These are phyloP conservation scores for Hoplodrina ambigua DNA, from an alignment of 2,888 invertebrate species.

Conservation along the genomic window DNA sequence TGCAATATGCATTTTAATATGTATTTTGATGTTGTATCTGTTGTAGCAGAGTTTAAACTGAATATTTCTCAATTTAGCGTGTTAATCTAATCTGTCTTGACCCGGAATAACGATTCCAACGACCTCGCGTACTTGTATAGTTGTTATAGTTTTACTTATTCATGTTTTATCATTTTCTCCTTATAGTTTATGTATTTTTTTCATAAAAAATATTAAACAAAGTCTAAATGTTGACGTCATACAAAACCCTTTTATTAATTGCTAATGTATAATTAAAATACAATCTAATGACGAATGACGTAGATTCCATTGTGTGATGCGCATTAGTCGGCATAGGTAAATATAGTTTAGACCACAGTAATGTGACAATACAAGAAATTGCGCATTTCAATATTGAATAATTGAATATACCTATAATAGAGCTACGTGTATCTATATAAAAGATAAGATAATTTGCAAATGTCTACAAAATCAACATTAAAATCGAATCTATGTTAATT, in stretches of 20 bases:
- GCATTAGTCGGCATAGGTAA: slow-evolving; percentile 36
- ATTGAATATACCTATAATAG: slow-evolving; percentile 72
- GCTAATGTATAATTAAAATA: slow-evolving; percentile 27
- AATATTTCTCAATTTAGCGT: slow-evolving; percentile 57
- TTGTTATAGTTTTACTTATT: slow-evolving; percentile 28
- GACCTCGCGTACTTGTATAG: slow-evolving; percentile 41
- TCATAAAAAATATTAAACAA: not conserved
- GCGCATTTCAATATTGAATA: slow-evolving; percentile 72
- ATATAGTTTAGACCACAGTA: slow-evolving; percentile 43
- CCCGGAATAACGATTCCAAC: slow-evolving; percentile 55
- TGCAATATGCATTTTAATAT: slow-evolving; percentile 19
- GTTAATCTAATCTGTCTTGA: slow-evolving; percentile 64
- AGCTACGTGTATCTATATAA: slow-evolving; percentile 64
- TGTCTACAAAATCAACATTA: slow-evolving; percentile 31
- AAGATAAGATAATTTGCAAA: slow-evolving; percentile 73
- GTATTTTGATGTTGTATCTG: slow-evolving; percentile 14
- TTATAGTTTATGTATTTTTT: not conserved
- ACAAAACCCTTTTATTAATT: slow-evolving; percentile 19
- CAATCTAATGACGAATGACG: slow-evolving; percentile 57
- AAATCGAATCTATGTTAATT: slow-evolving; percentile 19
- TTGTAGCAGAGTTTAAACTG: slow-evolving; percentile 21
- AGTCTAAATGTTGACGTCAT: slow-evolving; percentile 14
- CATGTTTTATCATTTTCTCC: slow-evolving; percentile 18
- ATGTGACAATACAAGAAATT: slow-evolving; percentile 66
- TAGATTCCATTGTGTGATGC: slow-evolving; percentile 37